Evolutionary conservation across 2,797 vertebrate genomes (phyloP).

Genomic region (Acanthopagrus latus): DNA sequence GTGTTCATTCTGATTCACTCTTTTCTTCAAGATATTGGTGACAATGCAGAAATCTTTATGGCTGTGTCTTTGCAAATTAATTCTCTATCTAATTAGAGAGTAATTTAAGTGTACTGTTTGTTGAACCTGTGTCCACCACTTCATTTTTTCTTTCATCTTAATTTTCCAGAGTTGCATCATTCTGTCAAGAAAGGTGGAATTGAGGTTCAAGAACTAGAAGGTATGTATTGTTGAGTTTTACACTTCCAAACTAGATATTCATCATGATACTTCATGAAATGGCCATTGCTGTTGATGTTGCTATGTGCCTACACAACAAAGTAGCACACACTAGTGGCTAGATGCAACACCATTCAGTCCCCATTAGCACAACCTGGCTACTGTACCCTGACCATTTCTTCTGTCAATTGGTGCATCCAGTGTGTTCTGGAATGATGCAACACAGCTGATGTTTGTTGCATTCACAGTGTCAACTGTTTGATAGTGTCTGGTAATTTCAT

Average conservation of each 20-base stretch:
- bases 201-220: conserved; percentile 92
- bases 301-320: not conserved
- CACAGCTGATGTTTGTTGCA: not conserved
- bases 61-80: too few species aligned
- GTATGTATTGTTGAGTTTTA: conserved; percentile 70
- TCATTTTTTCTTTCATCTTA: not conserved
- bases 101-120: not conserved
- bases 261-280: not conserved
- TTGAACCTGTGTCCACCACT: not conserved
- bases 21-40: not conserved
- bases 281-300: not conserved
- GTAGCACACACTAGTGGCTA: not conserved
- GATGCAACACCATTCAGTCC: not conserved
- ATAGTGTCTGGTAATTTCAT: not conserved
- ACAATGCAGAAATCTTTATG: not conserved
- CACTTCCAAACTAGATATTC: not conserved
- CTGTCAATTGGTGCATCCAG: not conserved
- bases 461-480: too few species aligned
- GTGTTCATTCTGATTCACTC: not conserved
- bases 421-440: not conserved
- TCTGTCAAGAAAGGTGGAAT: conserved; percentile 98
- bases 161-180: conserved; percentile 91
- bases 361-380: not conserved
- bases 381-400: not conserved
- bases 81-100: too few species aligned